Conservation (phyloP, 2,888 invertebrate species). For the Nowickia ferox region DNA sequence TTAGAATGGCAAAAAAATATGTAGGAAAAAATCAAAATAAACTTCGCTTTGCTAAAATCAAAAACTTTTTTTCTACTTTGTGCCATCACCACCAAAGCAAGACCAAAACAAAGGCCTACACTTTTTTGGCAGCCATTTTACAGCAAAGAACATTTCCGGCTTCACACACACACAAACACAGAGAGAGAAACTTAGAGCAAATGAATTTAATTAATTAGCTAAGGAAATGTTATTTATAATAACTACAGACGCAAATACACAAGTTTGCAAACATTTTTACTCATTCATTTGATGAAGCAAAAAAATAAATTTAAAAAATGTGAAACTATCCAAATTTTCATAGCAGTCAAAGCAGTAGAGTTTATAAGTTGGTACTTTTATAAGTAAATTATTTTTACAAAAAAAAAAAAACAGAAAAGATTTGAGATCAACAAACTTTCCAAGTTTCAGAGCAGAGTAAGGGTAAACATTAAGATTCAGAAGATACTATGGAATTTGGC, state of each 20-base stretch:
- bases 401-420: not conserved
- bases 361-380: not conserved
- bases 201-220: slow-evolving; percentile 75
- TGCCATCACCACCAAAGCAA: slow-evolving; percentile 52
- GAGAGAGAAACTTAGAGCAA: not conserved
- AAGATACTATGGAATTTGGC: no score
- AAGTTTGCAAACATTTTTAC: not conserved
- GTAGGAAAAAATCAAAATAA: slow-evolving; percentile 19
- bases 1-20: slow-evolving; percentile 36
- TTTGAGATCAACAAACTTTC: not conserved
- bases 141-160: slow-evolving; percentile 65
- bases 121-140: slow-evolving; percentile 68
- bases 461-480: no score
- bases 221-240: slow-evolving; percentile 73
- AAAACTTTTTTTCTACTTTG: slow-evolving; percentile 42
- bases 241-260: slow-evolving; percentile 11
- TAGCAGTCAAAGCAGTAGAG: slow-evolving; percentile 1
- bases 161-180: slow-evolving; percentile 6
- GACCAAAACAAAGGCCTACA: slow-evolving; percentile 65
- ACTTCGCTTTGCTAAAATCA: slow-evolving; percentile 42
- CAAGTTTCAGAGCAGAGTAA: no score
- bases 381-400: not conserved
- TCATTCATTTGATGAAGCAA: not conserved
- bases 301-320: not conserved
- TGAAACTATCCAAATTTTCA: slow-evolving; percentile 7